Evolutionary conservation across 2,797 vertebrate species (phyloP), one percentile per base, ranked within the genome.

Genomic region (Pyrocephalus nanus): DNA sequence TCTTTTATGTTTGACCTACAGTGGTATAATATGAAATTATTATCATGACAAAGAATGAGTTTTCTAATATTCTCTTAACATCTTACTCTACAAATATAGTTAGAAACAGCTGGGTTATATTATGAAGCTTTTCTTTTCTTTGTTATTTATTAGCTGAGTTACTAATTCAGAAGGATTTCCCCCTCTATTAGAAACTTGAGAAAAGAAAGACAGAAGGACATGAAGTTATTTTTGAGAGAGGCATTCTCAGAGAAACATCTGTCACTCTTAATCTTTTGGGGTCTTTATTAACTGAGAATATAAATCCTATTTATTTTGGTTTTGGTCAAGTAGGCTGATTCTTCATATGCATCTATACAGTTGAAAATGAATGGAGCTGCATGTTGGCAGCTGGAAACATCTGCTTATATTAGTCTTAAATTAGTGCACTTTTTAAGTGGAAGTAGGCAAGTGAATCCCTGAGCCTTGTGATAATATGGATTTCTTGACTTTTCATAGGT

Each of bases 1-100:
- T 88, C 19, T 58, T 92, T 57, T 80, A 29, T 42, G 89, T 97
- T 86, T 21, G 13, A 93, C 77, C 71, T 91, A 58, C n/a, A 89
- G 84, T 60, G 67, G 34, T 42, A 12, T 70, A 67, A 60, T 61
- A 81, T 74, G 71, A 92, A 72, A 70, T 92, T 74, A 22, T 79
- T 70, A 81, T 45, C 38, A 42, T 88, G 61, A 79, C 25, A 82
- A 36, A 79, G 29, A 50, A 93, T 80, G 12, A 3, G 3, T 85
- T 96, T 88, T 83, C 55, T 51, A 74, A 38, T 42, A 67, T 47
- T 92, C 43, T 91, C 40, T 40, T 94, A 73, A 55, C 27, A 69
- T 51, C 22, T 38, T 72, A 22, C 6, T 93, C 38, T 69, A 47
- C 26, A 67, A 86, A 65, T 40, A 54, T 3, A 27, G 6, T 74